Percentiles rank a stretch among this genome's conserved stretches.
phyloP scores from a whole-genome alignment of 2,113 vertebrate genomes.

The Burhinus bistriatus region DNA sequence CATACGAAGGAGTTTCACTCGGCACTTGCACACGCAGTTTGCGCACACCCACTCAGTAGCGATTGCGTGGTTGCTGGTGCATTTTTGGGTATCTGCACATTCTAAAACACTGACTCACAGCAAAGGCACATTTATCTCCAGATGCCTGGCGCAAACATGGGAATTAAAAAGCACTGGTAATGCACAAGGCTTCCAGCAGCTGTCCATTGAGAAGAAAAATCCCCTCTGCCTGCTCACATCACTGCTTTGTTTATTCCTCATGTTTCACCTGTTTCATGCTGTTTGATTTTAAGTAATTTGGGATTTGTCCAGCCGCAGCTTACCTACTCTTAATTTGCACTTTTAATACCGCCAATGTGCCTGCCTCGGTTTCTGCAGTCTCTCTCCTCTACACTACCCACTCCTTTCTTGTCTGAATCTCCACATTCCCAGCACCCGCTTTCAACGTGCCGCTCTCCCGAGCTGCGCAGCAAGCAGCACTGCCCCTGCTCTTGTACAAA shows the following conservation, averaged over 20 bases:
- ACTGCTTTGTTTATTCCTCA: not conserved
- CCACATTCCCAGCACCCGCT: not conserved
- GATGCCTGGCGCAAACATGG: not conserved
- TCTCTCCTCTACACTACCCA: not conserved
- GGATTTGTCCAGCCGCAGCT: not conserved
- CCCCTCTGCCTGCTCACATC: not conserved
- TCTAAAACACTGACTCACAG: slow-evolving; percentile 18
- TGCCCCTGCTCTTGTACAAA: not conserved
- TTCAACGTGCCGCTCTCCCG: not conserved
- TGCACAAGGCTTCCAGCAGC: not conserved
- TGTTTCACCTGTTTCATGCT: not conserved
- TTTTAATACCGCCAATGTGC: not conserved
- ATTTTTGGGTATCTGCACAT: slow-evolving; percentile 20
- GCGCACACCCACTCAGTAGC: not conserved
- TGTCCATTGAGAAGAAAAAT: not conserved
- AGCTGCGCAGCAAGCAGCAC: too few species aligned
- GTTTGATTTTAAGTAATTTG: not conserved
- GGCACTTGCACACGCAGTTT: not conserved
- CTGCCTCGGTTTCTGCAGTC: not conserved
- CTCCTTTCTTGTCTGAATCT: not conserved
- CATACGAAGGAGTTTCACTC: not conserved
- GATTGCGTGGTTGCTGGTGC: not conserved
- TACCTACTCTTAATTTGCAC: not conserved
- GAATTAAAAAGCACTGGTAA: not conserved
- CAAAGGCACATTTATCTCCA: slow-evolving; percentile 22